A percentile compares a stretch with the other conserved stretches of the same genome.
phyloP scores from a whole-genome alignment of 2,888 invertebrate species.

The Erebia palarica region DNA sequence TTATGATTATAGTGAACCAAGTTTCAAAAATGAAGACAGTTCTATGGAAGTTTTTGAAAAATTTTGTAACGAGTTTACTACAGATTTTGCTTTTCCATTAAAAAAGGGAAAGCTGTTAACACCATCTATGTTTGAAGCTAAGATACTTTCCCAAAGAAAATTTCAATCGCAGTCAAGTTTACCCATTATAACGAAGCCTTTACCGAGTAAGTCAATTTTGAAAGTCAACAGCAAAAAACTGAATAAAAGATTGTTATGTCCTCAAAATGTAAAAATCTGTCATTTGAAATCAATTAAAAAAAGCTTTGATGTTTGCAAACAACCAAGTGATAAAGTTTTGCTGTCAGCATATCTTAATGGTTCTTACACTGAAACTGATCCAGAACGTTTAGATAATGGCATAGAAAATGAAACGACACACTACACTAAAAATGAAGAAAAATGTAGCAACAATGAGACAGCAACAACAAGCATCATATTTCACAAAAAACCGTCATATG shows the following conservation, averaged over 20 bases:
- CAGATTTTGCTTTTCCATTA: slow-evolving; percentile 24
- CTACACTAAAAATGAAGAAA: not conserved
- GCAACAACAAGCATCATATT: not conserved
- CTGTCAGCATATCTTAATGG: not conserved
- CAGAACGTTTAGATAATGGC: not conserved
- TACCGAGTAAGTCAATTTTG: slow-evolving; percentile 13
- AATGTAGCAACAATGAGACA: not conserved
- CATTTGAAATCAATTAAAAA: slow-evolving; percentile 19
- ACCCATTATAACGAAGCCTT: not conserved
- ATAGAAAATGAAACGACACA: not conserved
- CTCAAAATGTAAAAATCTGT: slow-evolving; percentile 17
- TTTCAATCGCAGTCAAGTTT: slow-evolving; percentile 7
- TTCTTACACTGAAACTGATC: not conserved
- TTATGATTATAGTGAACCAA: slow-evolving; percentile 2
- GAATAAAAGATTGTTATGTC: slow-evolving; percentile 1
- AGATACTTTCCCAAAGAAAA: slow-evolving; percentile 4
- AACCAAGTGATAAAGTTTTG: slow-evolving; percentile 4
- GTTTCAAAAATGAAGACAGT: slow-evolving; percentile 21
- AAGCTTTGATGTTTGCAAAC: slow-evolving; percentile 1
- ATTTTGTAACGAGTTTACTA: slow-evolving; percentile 29
- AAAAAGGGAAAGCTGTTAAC: slow-evolving; percentile 32
- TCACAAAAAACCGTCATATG: not conserved
- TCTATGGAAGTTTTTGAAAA: too few species aligned
- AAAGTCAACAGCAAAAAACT: slow-evolving; percentile 15
- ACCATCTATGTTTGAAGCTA: slow-evolving; percentile 33